Conservation (phyloP, 2,113 vertebrate genomes). For the Tychaedon coryphoeus region DNA sequence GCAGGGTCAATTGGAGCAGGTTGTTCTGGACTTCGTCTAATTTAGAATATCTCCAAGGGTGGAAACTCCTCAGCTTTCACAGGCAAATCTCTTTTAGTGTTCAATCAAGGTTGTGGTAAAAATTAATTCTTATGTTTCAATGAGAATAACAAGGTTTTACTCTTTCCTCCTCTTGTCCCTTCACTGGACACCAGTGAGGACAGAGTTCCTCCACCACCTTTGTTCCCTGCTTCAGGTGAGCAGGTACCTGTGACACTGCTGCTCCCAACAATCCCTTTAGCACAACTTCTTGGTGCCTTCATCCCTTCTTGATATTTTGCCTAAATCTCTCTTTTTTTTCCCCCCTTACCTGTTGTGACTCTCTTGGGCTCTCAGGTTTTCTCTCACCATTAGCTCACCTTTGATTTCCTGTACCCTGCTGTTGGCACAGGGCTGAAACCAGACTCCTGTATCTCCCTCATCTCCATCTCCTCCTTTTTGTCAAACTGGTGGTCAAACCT, state of each 20-base stretch:
- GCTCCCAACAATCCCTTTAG: background rate
- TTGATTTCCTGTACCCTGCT: background rate
- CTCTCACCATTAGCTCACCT: background rate
- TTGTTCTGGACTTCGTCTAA: background rate
- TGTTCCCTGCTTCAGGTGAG: fast-evolving
- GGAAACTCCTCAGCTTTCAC: background rate
- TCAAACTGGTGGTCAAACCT: background rate
- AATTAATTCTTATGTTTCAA: background rate
- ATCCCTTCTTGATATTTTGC: background rate
- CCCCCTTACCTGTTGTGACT: background rate
- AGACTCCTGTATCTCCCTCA: background rate
- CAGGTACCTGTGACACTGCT: background rate
- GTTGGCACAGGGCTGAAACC: background rate
- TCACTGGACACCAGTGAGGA: background rate
- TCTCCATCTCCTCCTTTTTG: background rate
- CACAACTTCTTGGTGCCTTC: background rate
- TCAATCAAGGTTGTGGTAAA: background rate
- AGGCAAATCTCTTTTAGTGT: background rate
- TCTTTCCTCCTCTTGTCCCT: background rate
- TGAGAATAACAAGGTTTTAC: background rate
- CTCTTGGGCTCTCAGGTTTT: background rate
- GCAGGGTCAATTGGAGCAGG: background rate
- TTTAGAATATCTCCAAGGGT: background rate
- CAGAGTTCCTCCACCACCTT: fast-evolving
- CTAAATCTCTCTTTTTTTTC: background rate